Evolutionary conservation across 2,888 invertebrate species (phyloP).

Genomic region (Amorpha juglandis): DNA sequence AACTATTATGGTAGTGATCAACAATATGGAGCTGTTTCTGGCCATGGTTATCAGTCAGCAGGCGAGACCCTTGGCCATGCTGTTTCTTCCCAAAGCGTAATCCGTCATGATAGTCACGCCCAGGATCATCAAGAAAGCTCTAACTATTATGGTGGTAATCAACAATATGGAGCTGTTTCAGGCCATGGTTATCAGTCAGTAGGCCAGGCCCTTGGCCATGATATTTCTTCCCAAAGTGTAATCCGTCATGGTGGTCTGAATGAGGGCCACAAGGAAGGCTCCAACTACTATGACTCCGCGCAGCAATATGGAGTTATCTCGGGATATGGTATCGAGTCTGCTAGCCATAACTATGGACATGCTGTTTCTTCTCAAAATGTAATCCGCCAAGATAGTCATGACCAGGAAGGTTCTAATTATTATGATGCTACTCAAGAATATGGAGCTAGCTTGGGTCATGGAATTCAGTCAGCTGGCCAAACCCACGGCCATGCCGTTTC

Average conservation of each 20-base stretch:
- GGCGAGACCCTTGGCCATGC: conserved; percentile 42
- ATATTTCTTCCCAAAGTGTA: conserved; percentile 6
- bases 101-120: conserved; percentile 36
- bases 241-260: not conserved
- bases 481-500: conserved; percentile 45
- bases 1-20: not conserved
- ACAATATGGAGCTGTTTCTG: not conserved
- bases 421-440: not conserved
- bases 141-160: not conserved
- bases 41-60: not conserved
- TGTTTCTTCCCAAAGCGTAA: conserved; percentile 48
- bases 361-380: not conserved
- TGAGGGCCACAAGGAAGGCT: not conserved
- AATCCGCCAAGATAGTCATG: not conserved
- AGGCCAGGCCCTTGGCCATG: not conserved
- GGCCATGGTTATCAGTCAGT: not conserved
- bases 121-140: not conserved
- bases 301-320: not conserved
- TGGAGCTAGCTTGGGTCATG: not conserved
- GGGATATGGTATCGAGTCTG: not conserved
- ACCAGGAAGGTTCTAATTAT: conserved; percentile 22
- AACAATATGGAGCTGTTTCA: not conserved
- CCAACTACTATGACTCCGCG: not conserved
- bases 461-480: conserved; percentile 23
- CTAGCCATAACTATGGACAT: not conserved